A percentile compares a stretch with the other conserved stretches of the same genome.
Evolutionary conservation across 2,797 vertebrate genomes (phyloP).

Genomic region (Scolopax rusticola): DNA sequence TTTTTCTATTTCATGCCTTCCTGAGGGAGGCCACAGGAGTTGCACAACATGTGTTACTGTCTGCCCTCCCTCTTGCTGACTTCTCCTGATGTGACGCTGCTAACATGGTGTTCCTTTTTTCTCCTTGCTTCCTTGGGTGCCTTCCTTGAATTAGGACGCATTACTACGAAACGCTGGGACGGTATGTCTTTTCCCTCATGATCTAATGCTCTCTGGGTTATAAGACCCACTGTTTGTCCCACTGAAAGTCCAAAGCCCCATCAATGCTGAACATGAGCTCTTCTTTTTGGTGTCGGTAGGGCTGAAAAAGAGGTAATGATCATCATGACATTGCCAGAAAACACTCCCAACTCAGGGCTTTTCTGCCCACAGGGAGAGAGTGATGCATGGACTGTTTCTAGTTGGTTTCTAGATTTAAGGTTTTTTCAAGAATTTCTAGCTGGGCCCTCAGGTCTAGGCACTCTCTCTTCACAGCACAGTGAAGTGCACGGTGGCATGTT

Average conservation of each 20-base stretch:
- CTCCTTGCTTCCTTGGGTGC: conserved; percentile 67
- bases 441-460: background rate
- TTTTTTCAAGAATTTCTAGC: background rate
- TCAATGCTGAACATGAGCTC: background rate
- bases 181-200: conserved; percentile 75
- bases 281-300: background rate
- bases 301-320: background rate
- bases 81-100: conserved; percentile 23
- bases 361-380: background rate
- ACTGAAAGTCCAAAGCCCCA: background rate
- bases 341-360: background rate
- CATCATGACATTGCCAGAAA: background rate
- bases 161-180: conserved; percentile 85
- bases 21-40: background rate
- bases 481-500: background rate
- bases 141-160: conserved; percentile 79
- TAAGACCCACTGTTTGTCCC: background rate
- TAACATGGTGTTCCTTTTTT: conserved; percentile 53
- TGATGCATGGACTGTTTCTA: background rate
- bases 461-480: background rate
- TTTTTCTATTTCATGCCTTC: background rate
- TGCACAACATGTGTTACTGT: background rate
- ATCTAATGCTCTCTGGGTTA: background rate
- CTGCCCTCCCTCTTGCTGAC: background rate
- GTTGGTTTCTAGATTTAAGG: background rate